Percentiles rank a stretch among this genome's conserved stretches.
These are phyloP conservation scores for Paratilapia polleni DNA, from an alignment of 2,113 vertebrate genomes.

Conservation along the genomic window DNA sequence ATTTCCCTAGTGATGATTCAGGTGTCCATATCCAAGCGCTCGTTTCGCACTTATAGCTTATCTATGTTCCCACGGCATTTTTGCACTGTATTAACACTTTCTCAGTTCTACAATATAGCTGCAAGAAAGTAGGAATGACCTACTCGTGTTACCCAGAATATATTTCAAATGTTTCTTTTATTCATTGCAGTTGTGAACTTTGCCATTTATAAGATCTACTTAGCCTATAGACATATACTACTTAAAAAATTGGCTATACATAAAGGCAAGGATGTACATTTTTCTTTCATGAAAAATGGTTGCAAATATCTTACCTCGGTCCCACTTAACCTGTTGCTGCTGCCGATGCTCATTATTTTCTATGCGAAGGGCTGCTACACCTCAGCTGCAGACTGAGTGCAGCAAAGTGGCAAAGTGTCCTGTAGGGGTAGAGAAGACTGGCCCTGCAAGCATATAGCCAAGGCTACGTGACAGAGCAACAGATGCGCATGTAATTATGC, in stretches of 20 bases:
- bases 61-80: background rate
- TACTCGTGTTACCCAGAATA: background rate
- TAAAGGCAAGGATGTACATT: background rate
- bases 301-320: conserved; percentile 53
- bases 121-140: background rate
- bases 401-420: conserved; percentile 33
- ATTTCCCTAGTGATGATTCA: background rate
- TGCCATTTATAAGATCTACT: background rate
- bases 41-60: background rate
- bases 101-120: background rate
- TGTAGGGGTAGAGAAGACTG: background rate
- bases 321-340: conserved; percentile 40
- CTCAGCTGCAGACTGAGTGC: conserved; percentile 22
- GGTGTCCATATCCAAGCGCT: background rate
- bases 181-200: background rate
- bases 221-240: background rate
- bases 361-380: background rate
- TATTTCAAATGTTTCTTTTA: background rate
- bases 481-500: background rate
- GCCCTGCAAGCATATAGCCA: background rate
- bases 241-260: background rate
- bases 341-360: conserved; percentile 47
- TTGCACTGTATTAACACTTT: background rate
- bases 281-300: background rate
- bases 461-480: background rate